Evolutionary conservation across 2,113 vertebrate genomes (phyloP), one percentile per base, ranked within the genome.

Genomic region (Nanorana parkeri): DNA sequence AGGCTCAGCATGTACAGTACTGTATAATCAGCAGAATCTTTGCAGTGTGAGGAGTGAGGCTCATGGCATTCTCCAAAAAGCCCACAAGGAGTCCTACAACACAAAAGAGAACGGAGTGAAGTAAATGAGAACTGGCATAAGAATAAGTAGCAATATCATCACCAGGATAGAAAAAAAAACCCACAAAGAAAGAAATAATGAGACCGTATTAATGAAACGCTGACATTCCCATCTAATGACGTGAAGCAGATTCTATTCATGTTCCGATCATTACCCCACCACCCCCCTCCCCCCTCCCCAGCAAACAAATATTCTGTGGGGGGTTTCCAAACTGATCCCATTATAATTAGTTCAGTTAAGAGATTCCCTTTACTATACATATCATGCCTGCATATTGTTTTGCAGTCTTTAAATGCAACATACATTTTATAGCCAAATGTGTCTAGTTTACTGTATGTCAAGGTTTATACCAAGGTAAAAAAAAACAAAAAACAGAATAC

Each of bases 71-170:
- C 72, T 75, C 72, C 28, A 36, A 75, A 75, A 75, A 75, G 72
- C 72, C 72, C 72, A 75, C 72, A 75, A 75, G 72, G 72, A 75
- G 72, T 75, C 72, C 72, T 75, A 75, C 72, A 75, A 75, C 72
- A 75, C 72, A 75, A 75, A 75, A 75, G 72, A 75, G 72, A 75
- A 58, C 72, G 41, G 55, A 75, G 72, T 17, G 72, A 75, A 75
- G 55, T 36, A 21, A 75, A 58, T 75, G 72, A 5, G 36, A 60
- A 60, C 36, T 75, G 58, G 72, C 72, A 75, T 75, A 75, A 75
- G 54, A 75, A 75, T 75, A 75, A 75, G 55, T 21, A 60, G 32
- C 55, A 74, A 74, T 41, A 60, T 75, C 72, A 60, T 61, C 17
- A 29, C 28, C 72, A 41, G 72, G 29, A 36, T 61, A 32, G 29